phyloP scores from a whole-genome alignment of 1,140 invertebrate genomes.

The Drosophila malerkotliana region DNA sequence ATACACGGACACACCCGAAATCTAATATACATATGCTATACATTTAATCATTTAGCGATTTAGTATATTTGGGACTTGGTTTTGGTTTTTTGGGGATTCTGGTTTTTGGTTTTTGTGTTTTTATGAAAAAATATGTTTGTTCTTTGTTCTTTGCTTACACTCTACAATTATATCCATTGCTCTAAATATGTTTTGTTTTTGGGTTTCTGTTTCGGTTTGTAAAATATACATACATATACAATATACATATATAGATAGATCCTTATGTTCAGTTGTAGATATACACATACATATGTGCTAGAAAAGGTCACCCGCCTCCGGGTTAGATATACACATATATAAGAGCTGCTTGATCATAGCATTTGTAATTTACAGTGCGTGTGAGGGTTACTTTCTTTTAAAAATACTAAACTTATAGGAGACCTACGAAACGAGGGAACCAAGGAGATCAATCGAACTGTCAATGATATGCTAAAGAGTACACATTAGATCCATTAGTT shows the following conservation, averaged over 20 bases:
- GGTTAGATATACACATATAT: slow-evolving; percentile 44
- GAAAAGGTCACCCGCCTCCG: slow-evolving; percentile 57
- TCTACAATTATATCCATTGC: slow-evolving; percentile 64
- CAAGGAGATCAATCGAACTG: slow-evolving; percentile 65
- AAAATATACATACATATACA: slow-evolving; percentile 81
- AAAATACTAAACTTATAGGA: slow-evolving; percentile 31
- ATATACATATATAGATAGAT: slow-evolving; percentile 71
- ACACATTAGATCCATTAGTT: slow-evolving; percentile 43
- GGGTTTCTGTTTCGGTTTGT: slow-evolving; percentile 50
- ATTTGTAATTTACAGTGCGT: slow-evolving; percentile 44
- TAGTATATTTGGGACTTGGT: slow-evolving; percentile 18
- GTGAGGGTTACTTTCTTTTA: not conserved
- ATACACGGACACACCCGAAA: slow-evolving; percentile 51
- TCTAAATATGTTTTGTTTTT: slow-evolving; percentile 60
- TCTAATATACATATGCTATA: slow-evolving; percentile 62
- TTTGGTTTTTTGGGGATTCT: slow-evolving; percentile 31
- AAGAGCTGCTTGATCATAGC: slow-evolving; percentile 35
- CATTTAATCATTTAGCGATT: slow-evolving; percentile 54
- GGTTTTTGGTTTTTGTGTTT: slow-evolving; percentile 49
- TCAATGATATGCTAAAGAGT: slow-evolving; percentile 77
- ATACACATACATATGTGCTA: slow-evolving; percentile 45
- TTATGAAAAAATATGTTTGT: slow-evolving; percentile 77
- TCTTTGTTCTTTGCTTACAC: slow-evolving; percentile 58
- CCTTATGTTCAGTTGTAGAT: slow-evolving; percentile 74
- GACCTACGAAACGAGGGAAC: slow-evolving; percentile 39